Evolutionary conservation across 1,140 invertebrate genomes (phyloP).

Genomic region (Andrena cerasifolii): DNA sequence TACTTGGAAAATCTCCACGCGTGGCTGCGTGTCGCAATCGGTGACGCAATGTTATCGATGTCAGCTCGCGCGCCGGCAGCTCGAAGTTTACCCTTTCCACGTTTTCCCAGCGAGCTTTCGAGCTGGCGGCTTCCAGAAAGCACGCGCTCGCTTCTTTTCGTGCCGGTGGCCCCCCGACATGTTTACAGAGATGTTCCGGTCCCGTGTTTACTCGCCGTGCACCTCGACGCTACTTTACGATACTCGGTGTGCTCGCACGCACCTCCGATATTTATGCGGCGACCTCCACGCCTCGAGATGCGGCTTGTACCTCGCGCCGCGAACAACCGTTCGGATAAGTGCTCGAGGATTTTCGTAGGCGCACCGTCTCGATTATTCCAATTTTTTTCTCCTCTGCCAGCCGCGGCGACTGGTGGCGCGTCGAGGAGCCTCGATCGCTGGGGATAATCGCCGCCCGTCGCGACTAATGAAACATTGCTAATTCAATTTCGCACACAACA

Average conservation of each 20-base stretch:
- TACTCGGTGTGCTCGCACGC: constrained; percentile 34
- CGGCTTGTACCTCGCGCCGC: constrained; percentile 26
- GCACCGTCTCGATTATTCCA: not conserved
- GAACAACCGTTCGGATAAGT: constrained; percentile 39
- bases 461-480: constrained; percentile 10
- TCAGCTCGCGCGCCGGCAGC: constrained; percentile 6
- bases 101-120: constrained; percentile 4
- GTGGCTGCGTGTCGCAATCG: constrained; percentile 37
- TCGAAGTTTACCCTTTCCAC: constrained; percentile 1
- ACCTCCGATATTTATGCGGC: constrained; percentile 54
- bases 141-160: constrained; percentile 55
- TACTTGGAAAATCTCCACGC: constrained; percentile 3
- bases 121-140: constrained; percentile 52
- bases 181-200: constrained; percentile 66
- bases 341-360: not conserved
- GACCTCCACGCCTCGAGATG: not conserved
- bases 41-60: constrained; percentile 13
- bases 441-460: constrained; percentile 5
- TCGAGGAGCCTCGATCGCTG: not conserved
- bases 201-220: constrained; percentile 58
- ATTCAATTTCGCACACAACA: not conserved
- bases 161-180: constrained; percentile 47
- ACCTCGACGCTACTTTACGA: constrained; percentile 54
- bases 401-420: too few species aligned
- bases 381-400: constrained; percentile 15